These are phyloP conservation scores for Mesorhabditis belari DNA, from an alignment of 2,888 invertebrate genomes.

Conservation along the genomic window DNA sequence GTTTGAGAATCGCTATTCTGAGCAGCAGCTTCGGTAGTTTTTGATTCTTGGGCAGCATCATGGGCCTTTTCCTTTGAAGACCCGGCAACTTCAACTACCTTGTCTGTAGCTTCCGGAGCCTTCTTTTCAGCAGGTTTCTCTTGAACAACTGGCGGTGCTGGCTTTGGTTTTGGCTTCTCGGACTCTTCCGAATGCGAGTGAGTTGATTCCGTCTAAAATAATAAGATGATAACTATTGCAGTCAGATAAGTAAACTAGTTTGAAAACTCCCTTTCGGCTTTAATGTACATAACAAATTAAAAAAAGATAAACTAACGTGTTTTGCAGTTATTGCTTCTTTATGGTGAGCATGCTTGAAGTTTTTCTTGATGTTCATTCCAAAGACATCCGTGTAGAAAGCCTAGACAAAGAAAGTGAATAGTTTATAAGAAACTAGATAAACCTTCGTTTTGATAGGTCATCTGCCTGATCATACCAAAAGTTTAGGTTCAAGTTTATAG, in stretches of 20 bases:
- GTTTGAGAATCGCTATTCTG: not conserved
- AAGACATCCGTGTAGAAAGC: constrained; percentile 5
- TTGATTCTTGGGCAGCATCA: constrained; percentile 4
- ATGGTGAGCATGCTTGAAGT: constrained; percentile 4
- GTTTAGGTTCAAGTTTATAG: too few species aligned
- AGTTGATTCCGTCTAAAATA: constrained; percentile 1
- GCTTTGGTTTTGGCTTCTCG: not conserved
- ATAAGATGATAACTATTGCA: not conserved
- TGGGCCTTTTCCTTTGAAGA: not conserved
- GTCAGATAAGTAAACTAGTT: not conserved
- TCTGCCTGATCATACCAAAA: too few species aligned
- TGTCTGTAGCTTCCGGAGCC: not conserved
- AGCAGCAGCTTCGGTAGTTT: constrained; percentile 4
- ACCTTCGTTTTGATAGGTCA: too few species aligned
- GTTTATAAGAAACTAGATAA: not conserved
- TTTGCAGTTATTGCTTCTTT: not conserved
- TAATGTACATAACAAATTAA: too few species aligned
- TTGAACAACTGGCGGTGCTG: too few species aligned
- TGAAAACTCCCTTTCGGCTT: not conserved
- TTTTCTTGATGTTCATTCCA: constrained; percentile 2
- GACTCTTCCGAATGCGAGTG: not conserved
- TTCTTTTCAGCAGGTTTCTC: not conserved
- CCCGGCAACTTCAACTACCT: not conserved
- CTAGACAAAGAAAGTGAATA: not conserved
- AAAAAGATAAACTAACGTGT: not conserved